Evolutionary conservation across 2,797 vertebrate genomes (phyloP).

Genomic region (Heliangelus exortis): DNA sequence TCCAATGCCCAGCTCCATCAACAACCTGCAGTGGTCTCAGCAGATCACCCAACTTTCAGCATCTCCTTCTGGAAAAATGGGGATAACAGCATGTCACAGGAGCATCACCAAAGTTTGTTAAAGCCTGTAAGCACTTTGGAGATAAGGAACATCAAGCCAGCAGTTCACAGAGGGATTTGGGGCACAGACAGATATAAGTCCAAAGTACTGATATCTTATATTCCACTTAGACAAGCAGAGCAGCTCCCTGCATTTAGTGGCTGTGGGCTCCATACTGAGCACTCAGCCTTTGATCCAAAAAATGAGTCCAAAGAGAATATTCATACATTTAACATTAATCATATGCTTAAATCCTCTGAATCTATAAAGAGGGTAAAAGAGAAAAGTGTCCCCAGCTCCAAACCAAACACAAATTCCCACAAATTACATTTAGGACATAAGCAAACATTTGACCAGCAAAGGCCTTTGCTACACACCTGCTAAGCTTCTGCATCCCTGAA

Average conservation of each 20-base stretch:
- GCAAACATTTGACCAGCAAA: constrained; percentile 18
- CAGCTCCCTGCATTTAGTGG: constrained; percentile 11
- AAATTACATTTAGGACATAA: constrained; percentile 26
- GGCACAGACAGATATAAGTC: constrained; percentile 43
- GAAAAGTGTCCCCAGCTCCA: constrained; percentile 38
- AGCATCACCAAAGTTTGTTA: constrained; percentile 5
- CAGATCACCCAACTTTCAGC: background rate
- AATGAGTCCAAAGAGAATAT: background rate
- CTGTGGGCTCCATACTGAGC: constrained; percentile 22
- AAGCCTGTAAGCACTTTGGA: constrained; percentile 37
- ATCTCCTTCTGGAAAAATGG: background rate
- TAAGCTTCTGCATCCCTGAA: background rate
- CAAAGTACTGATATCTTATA: background rate
- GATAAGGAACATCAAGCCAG: constrained; percentile 54
- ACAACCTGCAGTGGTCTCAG: background rate
- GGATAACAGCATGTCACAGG: background rate
- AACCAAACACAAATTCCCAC: constrained; percentile 21
- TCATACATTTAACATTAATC: constrained; percentile 56
- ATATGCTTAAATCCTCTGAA: constrained; percentile 40
- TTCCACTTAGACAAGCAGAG: constrained; percentile 28
- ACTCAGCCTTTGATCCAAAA: constrained; percentile 56
- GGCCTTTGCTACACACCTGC: background rate
- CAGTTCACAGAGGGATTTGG: constrained; percentile 44
- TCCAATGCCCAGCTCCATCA: background rate
- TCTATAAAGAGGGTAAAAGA: constrained; percentile 33